Conservation (phyloP, 2,888 invertebrate species). For the Conistra vaccinii region DNA sequence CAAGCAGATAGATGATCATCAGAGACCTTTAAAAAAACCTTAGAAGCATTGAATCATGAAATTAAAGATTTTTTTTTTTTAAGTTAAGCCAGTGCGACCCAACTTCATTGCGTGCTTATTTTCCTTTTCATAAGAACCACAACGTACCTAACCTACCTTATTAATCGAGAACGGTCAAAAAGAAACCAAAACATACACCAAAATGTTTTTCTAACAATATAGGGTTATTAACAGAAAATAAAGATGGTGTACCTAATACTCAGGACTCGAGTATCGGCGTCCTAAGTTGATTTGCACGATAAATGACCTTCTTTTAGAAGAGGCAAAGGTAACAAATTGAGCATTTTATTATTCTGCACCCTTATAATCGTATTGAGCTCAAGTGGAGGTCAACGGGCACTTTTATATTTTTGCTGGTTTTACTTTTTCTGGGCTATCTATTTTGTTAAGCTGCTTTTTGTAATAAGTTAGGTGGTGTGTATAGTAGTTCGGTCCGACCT, state of each 20-base stretch:
- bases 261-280: conserved; percentile 62
- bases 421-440: conserved; percentile 34
- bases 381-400: conserved; percentile 70
- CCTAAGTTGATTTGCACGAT: conserved; percentile 76
- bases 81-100: background rate
- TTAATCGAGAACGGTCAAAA: background rate
- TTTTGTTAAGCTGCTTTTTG: conserved; percentile 45
- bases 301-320: conserved; percentile 77
- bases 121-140: background rate
- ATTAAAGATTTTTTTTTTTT: background rate
- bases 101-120: background rate
- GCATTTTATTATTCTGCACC: conserved; percentile 85
- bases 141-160: background rate
- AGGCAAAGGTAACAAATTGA: conserved; percentile 84
- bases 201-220: conserved; percentile 22
- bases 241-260: conserved; percentile 59
- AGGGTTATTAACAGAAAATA: conserved; percentile 46
- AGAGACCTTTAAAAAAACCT: background rate
- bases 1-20: background rate
- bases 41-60: background rate
- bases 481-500: background rate
- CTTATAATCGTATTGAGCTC: conserved; percentile 81
- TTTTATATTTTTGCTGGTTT: conserved; percentile 64
- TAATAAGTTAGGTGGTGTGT: conserved; percentile 31
- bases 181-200: background rate